Percentiles rank a stretch among this genome's conserved stretches.
Conservation (phyloP, 2,888 invertebrate species). For the Chaetoderma sp. region DNA sequence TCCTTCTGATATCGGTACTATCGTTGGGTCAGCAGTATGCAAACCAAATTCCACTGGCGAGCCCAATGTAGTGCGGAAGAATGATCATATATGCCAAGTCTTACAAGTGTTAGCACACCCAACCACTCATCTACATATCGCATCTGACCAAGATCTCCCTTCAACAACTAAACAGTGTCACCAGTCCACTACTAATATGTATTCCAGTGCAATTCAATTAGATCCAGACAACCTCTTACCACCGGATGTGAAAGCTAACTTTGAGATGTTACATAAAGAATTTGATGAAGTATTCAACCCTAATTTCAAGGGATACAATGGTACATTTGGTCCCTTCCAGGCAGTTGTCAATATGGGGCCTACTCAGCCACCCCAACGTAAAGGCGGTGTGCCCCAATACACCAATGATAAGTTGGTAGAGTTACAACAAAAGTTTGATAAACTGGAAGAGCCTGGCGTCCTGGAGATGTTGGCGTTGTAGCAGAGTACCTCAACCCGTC, state of each 20-base stretch:
- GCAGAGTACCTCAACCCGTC: slow-evolving; percentile 46
- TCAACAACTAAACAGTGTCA: slow-evolving; percentile 12
- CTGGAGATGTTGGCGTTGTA: slow-evolving; percentile 31
- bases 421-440: slow-evolving; percentile 40
- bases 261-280: slow-evolving; percentile 11
- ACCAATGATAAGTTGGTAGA: slow-evolving; percentile 31
- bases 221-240: slow-evolving; percentile 31
- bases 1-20: slow-evolving; percentile 16
- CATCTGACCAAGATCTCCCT: slow-evolving; percentile 27
- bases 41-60: too few species aligned
- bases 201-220: slow-evolving; percentile 10
- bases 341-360: slow-evolving; percentile 44
- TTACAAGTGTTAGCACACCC: too few species aligned
- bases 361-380: slow-evolving; percentile 40
- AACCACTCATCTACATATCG: too few species aligned
- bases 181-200: neutral
- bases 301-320: slow-evolving; percentile 35
- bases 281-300: slow-evolving; percentile 37
- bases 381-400: slow-evolving; percentile 42
- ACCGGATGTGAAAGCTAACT: slow-evolving; percentile 1
- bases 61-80: too few species aligned
- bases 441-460: slow-evolving; percentile 37
- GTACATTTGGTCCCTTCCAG: slow-evolving; percentile 35
- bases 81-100: too few species aligned
- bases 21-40: too few species aligned